Evolutionary conservation across 1,140 invertebrate species (phyloP), one percentile per base, ranked within the genome.

Genomic region (Zaprionus lachaisei): DNA sequence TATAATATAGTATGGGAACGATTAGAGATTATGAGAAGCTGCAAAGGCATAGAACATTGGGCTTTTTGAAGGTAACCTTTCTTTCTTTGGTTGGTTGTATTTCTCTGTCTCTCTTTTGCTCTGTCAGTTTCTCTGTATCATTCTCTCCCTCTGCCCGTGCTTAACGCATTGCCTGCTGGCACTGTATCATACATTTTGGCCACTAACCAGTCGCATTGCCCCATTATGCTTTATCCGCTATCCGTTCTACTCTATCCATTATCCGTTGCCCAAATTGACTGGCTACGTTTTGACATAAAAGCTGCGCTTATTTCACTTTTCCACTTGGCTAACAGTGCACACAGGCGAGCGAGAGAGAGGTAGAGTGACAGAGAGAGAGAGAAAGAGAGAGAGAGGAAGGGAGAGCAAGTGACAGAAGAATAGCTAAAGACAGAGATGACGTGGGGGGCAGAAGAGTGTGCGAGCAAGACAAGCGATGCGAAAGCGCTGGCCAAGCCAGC

Each of bases 291-390:
- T 20, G 64, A 65, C 70, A 75, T 65, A 38, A 75, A 78, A 70
- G 77, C 61, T 68, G 83, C 61, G 83, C 83, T 87, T 87, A 83
- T 87, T 86, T 83, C 80, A 83, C 80, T 80, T 80, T 87, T 73
- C 65, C 84, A 72, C 73, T 72, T 74, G 64, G 76, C 76, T 70
- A 49, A 47, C 77, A 81, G 26, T 81, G 71, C 77, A 77, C 72
- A 62, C 56, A 26, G 31, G 57, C 12, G 49, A 4, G 2, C 12
- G 12, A 44, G 31, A 22, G 12, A 51, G 57, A 67, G 67, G 4
- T 20, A 20, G 47, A 7, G 2, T 7, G 12, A 37, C 17, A 20
- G 12, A 55, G 51, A 66, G 67, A 17, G 28, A 24, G 2, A 5
- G 41, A 22, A 7, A 47, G 15, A 61, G 24, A 26, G 7, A 9